Evolutionary conservation across 2,888 invertebrate species (phyloP), one percentile per base, ranked within the genome.

Genomic region (Trissolcus japonicus): DNA sequence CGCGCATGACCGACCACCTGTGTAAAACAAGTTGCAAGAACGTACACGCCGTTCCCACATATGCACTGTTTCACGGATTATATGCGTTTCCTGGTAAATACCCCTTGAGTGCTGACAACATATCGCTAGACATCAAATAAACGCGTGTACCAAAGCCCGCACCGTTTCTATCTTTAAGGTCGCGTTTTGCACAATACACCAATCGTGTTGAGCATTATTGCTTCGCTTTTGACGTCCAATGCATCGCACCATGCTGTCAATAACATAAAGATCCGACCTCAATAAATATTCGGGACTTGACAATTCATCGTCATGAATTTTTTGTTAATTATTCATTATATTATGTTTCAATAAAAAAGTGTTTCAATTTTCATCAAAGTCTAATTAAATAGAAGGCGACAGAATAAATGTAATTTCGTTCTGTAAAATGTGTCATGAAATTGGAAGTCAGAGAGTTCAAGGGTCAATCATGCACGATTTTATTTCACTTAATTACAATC

Each of bases 51-150:
- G 55, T 35, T 21, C 66, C 41, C 59, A 57, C 72, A 59, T 76
- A 72, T 65, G 69, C 69, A 68, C 68, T 63, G 66, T 75, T 78
- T 71, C 71, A 71, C 66, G 67, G 69, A 57, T 74, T 71, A 71
- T 74, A 55, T 60, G 59, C 65, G 74, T 69, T 69, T 73, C 63
- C 73, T 55, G 51, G 73, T 73, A 65, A 78, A 78, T 68, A 74
- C 62, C 60, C 35, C 46, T 0, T 46, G 57, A 63, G 43, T 74
- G 65, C 57, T 60, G 67, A 73, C 68, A 67, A 68, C 68, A 73
- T 59, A 65, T 61, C 73, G 77, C 67, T 60, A 78, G 74, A 60
- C 71, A 73, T 78, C 71, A 71, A 78, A 74, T 78, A 75, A 78
- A 69, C 61, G 66, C 66, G 48, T 35, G 35, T 54, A 61, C 29